Conservation (phyloP, 2,113 vertebrate genomes). For the Tretioscincus oriximinensis region DNA sequence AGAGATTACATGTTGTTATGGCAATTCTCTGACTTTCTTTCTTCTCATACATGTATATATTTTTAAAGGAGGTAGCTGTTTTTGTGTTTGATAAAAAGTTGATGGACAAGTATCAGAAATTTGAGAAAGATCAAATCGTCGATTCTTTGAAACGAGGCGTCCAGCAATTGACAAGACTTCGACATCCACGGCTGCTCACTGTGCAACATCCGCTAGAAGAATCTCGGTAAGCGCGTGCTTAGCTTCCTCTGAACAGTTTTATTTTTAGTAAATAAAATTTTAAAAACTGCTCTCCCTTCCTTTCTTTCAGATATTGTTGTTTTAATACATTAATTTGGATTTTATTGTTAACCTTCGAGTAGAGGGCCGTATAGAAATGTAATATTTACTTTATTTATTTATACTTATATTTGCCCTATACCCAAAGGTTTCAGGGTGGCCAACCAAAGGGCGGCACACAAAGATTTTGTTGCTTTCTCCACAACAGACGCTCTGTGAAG, state of each 20-base stretch:
- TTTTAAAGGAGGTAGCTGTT: constrained; percentile 92
- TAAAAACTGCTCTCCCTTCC: too few species aligned
- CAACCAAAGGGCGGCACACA: too few species aligned
- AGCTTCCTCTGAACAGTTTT: neutral
- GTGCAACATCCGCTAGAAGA: constrained; percentile 98
- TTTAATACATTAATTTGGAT: too few species aligned
- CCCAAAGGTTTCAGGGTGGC: too few species aligned
- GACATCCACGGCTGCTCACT: constrained; percentile 93
- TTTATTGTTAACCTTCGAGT: too few species aligned
- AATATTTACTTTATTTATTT: too few species aligned
- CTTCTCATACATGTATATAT: constrained; percentile 38
- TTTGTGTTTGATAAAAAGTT: constrained; percentile 99
- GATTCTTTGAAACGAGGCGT: constrained; percentile 93
- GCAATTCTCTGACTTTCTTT: neutral
- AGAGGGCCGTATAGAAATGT: too few species aligned
- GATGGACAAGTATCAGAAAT: constrained; percentile 95
- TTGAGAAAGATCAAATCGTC: constrained; percentile 96
- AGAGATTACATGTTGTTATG: too few species aligned
- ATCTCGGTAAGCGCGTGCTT: constrained; percentile 82
- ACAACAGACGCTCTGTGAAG: too few species aligned
- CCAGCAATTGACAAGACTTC: constrained; percentile 92
- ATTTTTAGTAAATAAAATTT: neutral
- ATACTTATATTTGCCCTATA: too few species aligned
- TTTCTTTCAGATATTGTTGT: neutral
- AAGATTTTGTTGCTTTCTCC: too few species aligned